These are phyloP conservation scores for Lophius americanus DNA, from an alignment of 2,797 vertebrate genomes.

Conservation along the genomic window DNA sequence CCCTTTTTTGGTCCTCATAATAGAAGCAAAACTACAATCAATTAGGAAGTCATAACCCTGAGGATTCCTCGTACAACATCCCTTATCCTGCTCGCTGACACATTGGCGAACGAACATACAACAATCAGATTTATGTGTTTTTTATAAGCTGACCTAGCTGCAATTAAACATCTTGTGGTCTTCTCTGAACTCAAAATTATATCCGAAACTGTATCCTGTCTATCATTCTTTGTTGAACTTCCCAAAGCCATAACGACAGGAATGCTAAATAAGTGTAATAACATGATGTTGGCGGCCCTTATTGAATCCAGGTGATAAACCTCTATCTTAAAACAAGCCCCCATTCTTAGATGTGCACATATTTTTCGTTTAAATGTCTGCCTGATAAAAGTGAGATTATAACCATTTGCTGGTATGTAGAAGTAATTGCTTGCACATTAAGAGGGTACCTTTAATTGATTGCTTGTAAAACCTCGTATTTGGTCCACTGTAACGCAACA, in stretches of 20 bases:
- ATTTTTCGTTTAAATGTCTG: constrained; percentile 1
- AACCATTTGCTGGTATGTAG: constrained; percentile 1
- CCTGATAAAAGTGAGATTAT: not conserved
- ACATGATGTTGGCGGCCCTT: constrained; percentile 21
- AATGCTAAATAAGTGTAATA: constrained; percentile 70
- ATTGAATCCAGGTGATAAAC: constrained; percentile 36
- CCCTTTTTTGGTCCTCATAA: constrained; percentile 34
- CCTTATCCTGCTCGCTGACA: constrained; percentile 66
- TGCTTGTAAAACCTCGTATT: constrained; percentile 15
- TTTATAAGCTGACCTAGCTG: constrained; percentile 70
- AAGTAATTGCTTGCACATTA: constrained; percentile 1
- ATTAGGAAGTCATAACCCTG: constrained; percentile 54
- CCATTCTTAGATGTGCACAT: constrained; percentile 7
- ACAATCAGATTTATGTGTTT: constrained; percentile 65
- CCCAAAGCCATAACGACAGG: constrained; percentile 42
- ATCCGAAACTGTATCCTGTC: constrained; percentile 59
- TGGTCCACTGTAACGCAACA: constrained; percentile 17
- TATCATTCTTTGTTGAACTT: constrained; percentile 71
- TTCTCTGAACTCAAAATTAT: constrained; percentile 71
- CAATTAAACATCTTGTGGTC: constrained; percentile 68
- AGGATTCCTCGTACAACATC: constrained; percentile 52
- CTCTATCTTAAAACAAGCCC: constrained; percentile 28
- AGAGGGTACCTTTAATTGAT: constrained; percentile 15
- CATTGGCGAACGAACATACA: constrained; percentile 61
- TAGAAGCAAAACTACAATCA: constrained; percentile 54